Conservation (phyloP, 1,140 invertebrate species). For the Branchinecta lynchi region DNA sequence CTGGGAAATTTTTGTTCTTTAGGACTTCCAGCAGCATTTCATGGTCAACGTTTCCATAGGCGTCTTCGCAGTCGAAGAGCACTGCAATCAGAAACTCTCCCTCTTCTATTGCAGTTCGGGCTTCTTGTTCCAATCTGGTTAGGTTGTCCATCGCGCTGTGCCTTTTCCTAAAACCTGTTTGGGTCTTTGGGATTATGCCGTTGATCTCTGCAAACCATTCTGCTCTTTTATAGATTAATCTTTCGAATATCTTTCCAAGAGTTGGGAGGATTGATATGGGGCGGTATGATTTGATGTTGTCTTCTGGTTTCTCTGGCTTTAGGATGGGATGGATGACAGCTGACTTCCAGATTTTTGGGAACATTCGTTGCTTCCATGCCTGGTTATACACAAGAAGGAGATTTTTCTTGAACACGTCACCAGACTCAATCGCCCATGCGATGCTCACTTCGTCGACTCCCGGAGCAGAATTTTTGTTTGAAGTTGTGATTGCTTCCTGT, state of each 20-base stretch:
- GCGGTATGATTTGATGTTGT: too few species aligned
- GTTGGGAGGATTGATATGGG: too few species aligned
- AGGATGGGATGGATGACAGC: background rate
- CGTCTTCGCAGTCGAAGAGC: background rate
- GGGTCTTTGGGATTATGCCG: constrained; percentile 1
- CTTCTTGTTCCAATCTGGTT: background rate
- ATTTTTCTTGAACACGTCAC: background rate
- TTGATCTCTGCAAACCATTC: too few species aligned
- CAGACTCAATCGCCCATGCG: constrained; percentile 3
- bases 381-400: background rate
- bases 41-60: background rate
- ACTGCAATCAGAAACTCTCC: constrained; percentile 1
- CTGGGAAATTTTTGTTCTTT: too few species aligned
- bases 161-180: background rate
- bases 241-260: too few species aligned
- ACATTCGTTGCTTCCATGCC: background rate
- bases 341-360: background rate
- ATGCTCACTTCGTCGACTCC: background rate
- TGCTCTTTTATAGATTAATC: too few species aligned
- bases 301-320: too few species aligned
- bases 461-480: too few species aligned
- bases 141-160: background rate
- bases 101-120: background rate
- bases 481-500: too few species aligned
- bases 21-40: too few species aligned